Evolutionary conservation across 2,797 vertebrate genomes (phyloP).

Genomic region (Capromys pilorides): DNA sequence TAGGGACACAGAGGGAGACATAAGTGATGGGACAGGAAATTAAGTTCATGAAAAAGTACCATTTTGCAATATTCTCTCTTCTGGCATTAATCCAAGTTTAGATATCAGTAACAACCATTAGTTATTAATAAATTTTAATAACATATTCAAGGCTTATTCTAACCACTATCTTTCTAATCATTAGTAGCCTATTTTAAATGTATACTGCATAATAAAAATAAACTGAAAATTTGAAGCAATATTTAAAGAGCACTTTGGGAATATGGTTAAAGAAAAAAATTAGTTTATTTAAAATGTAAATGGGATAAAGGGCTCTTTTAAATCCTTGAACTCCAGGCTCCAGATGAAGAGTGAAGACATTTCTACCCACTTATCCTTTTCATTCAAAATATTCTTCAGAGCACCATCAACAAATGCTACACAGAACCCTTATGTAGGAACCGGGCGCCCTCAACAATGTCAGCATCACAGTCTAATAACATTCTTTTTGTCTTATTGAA

Average conservation of each 20-base stretch:
- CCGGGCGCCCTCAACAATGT: background rate
- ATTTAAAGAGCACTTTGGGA: background rate
- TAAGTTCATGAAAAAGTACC: slow-evolving; percentile 46
- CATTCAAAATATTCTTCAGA: slow-evolving; percentile 50
- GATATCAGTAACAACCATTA: background rate
- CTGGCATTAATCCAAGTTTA: slow-evolving; percentile 44
- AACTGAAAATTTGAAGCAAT: slow-evolving; percentile 43
- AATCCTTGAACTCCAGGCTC: background rate
- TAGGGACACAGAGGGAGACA: background rate
- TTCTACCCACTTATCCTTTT: slow-evolving; percentile 1
- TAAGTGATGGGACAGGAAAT: slow-evolving; percentile 39
- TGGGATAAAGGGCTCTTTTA: background rate
- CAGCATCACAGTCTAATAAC: slow-evolving; percentile 41
- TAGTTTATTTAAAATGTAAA: slow-evolving; percentile 35
- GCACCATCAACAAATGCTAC: slow-evolving; percentile 35
- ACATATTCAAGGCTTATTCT: slow-evolving; percentile 41
- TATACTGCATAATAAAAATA: slow-evolving; percentile 24
- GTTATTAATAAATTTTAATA: slow-evolving; percentile 32
- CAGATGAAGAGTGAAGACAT: slow-evolving; percentile 28
- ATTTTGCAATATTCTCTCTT: slow-evolving; percentile 46
- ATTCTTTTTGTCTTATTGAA: slow-evolving; percentile 18
- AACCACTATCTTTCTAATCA: slow-evolving; percentile 14
- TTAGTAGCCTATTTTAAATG: slow-evolving; percentile 38
- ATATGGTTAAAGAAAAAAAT: background rate
- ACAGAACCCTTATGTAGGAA: background rate